Evolutionary conservation across 2,797 vertebrate genomes (phyloP).

Genomic region (Esox lucius): DNA sequence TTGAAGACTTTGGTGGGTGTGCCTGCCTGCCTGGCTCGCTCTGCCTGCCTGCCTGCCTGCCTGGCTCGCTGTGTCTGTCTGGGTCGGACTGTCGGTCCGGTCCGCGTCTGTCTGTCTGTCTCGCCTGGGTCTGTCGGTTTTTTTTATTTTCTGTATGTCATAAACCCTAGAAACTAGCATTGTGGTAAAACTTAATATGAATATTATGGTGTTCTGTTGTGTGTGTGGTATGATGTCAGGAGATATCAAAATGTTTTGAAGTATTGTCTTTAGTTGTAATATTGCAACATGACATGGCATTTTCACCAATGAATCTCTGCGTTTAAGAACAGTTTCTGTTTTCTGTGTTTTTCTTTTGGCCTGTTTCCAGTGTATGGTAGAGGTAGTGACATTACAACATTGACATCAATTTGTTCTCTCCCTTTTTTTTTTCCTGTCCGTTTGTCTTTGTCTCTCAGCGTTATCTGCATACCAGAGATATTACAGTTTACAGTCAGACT

Average conservation of each 20-base stretch:
- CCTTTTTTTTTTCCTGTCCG: not conserved
- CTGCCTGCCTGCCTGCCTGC: too few species aligned
- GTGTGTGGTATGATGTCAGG: not conserved
- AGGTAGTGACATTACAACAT: not conserved
- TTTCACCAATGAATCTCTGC: too few species aligned
- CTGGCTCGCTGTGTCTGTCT: too few species aligned
- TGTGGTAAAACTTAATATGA: too few species aligned
- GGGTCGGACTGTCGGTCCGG: too few species aligned
- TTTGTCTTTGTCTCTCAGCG: conserved; percentile 75
- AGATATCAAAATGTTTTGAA: not conserved
- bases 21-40: too few species aligned
- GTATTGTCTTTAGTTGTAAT: not conserved
- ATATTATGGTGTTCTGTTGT: not conserved
- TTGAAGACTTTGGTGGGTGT: not conserved
- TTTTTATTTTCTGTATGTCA: too few species aligned
- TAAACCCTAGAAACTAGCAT: too few species aligned
- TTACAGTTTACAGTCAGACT: conserved; percentile 99
- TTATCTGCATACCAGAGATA: conserved; percentile 99
- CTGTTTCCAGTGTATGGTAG: not conserved
- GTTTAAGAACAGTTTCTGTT: too few species aligned
- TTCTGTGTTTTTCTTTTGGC: too few species aligned
- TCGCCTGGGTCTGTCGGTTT: too few species aligned
- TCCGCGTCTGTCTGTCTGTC: too few species aligned
- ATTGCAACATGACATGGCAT: not conserved
- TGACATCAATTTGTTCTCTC: not conserved